These are phyloP conservation scores for Bombus polaris DNA, from an alignment of 1,140 invertebrate genomes.

Conservation along the genomic window DNA sequence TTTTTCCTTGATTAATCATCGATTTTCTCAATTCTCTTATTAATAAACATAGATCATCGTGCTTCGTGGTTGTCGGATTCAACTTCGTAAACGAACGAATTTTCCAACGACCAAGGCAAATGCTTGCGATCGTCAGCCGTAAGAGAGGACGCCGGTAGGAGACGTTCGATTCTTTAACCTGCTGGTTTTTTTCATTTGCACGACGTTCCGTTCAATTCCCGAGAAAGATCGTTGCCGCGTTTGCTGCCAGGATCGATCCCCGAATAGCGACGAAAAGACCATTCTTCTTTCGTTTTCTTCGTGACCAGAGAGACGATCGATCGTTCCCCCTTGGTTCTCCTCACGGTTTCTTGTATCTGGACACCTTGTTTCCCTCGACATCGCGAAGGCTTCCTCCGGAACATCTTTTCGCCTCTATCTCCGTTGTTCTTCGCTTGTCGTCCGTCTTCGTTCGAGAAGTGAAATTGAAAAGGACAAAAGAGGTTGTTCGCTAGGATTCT, in stretches of 20 bases:
- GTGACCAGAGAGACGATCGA: neutral
- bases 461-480: slow-evolving; percentile 18
- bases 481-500: slow-evolving; percentile 12
- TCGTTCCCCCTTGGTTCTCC: neutral
- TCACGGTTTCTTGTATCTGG: neutral
- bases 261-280: neutral
- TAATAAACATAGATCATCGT: neutral
- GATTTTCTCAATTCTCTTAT: neutral
- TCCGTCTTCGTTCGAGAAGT: neutral
- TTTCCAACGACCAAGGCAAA: neutral
- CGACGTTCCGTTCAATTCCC: neutral
- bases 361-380: slow-evolving; percentile 4
- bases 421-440: neutral
- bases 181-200: neutral
- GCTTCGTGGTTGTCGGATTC: neutral
- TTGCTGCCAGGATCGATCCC: neutral
- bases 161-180: slow-evolving; percentile 9
- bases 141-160: neutral
- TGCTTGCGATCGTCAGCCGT: neutral
- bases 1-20: neutral
- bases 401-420: neutral
- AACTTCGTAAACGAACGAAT: neutral
- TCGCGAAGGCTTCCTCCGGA: neutral
- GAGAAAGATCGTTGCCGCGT: no score
- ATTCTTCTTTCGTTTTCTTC: neutral